Evolutionary conservation across 2,888 invertebrate genomes (phyloP).

Genomic region (Limnephilus lunatus): DNA sequence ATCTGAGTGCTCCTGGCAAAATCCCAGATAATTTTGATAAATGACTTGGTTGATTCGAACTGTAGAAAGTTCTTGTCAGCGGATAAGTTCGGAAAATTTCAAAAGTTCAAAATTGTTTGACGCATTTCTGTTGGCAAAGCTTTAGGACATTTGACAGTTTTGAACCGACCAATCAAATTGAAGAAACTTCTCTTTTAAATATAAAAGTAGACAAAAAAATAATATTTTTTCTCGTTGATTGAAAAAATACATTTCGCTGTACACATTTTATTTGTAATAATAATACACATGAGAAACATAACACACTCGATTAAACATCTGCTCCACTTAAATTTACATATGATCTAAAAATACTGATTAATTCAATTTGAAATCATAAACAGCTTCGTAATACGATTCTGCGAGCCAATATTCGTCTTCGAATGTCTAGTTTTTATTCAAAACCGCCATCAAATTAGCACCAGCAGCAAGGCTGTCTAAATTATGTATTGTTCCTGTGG

Average conservation of each 20-base stretch:
- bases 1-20: neutral
- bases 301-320: neutral
- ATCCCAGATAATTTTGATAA: slow-evolving; percentile 31
- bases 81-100: slow-evolving; percentile 5
- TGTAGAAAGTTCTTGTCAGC: slow-evolving; percentile 32
- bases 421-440: neutral
- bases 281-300: neutral
- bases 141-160: neutral
- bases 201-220: too few species aligned
- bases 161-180: neutral
- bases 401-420: neutral
- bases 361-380: neutral
- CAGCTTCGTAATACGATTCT: neutral
- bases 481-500: slow-evolving; percentile 10
- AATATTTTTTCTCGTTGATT: too few species aligned
- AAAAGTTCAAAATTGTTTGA: slow-evolving; percentile 26
- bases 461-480: neutral
- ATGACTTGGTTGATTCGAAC: slow-evolving; percentile 11
- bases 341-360: neutral
- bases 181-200: too few species aligned
- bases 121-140: slow-evolving; percentile 15
- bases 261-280: neutral
- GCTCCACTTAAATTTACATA: neutral
- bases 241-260: neutral
- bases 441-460: neutral